Evolutionary conservation across 92 coral and sea anemone species (phyloP), one percentile per base, ranked within the genome.

Genomic region (Epizoanthus illoricatus): DNA sequence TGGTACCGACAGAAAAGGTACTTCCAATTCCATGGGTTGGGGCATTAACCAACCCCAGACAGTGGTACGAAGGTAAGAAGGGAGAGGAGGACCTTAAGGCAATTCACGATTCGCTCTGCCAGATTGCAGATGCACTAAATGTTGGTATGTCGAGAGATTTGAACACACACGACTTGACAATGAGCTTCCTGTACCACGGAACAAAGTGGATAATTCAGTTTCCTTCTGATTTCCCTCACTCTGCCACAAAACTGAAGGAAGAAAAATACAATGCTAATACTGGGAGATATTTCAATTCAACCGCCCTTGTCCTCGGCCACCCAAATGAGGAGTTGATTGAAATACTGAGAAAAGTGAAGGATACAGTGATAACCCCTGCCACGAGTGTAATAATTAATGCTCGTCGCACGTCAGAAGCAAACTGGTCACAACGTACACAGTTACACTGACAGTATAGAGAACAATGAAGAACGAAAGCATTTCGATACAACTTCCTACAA

Each of bases 61-160:
- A 76, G 59, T 76, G 81, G 81, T 76, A 76, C 36, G 43, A 69
- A n/a, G 64, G 69, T 62, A 4, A 17, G 0, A 42, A 10, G 8
- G 81, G 81, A 18, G 42, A 76, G 60, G 9, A 60, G 8, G 43
- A 62, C 43, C n/a, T 76, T 11, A 76, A 61, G 5, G 1, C 1
- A 62, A 4, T 76, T 62, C 19, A 16, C 36, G 58, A 4, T 12
- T 62, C 49, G 11, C 19, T 76, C 41, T 61, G 57, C 21, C 3
- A 0, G 10, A 62, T 62, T 19, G 81, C 81, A 11, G 81, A 76
- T 9, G 59, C 36, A 28, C 36, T 13, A 42, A 39, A 75, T 0
- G 24, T 75, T 18, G 11, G 9, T 16, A 75, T 75, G 70, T 41
- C 20, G 12, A 76, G 81, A 76, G 7, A 62, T 47, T 23, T 23